Percentiles rank a stretch among this genome's conserved stretches.
These are phyloP conservation scores for Labeo catla DNA, from an alignment of 2,113 vertebrate species.

Conservation along the genomic window DNA sequence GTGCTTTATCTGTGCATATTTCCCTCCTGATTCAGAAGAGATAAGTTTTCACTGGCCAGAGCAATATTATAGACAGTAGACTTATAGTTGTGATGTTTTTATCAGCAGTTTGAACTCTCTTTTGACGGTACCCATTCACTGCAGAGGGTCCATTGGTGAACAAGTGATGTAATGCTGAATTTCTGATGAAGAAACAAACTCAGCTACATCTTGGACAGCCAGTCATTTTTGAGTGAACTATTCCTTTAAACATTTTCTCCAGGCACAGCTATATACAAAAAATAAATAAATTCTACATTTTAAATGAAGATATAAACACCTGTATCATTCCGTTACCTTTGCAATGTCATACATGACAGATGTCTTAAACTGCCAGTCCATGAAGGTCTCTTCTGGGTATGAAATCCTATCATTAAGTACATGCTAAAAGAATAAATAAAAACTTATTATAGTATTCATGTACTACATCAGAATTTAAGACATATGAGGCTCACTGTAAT, in stretches of 20 bases:
- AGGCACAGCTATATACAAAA: neutral
- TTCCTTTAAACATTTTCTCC: neutral
- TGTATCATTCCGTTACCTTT: constrained; percentile 79
- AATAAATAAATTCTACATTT: no score
- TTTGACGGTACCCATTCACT: neutral
- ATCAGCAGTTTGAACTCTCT: no score
- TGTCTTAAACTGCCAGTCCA: constrained; percentile 99
- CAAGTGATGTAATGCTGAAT: no score
- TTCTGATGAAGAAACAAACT: neutral
- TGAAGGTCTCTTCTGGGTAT: constrained; percentile 95
- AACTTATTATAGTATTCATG: neutral
- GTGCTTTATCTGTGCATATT: no score
- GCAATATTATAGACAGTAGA: neutral
- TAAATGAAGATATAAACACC: neutral
- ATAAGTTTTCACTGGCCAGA: neutral
- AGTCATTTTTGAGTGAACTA: no score
- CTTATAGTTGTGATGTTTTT: neutral
- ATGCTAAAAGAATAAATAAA: constrained; percentile 74
- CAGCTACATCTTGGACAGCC: neutral
- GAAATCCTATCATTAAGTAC: constrained; percentile 94
- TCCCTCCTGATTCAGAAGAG: neutral
- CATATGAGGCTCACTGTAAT: neutral
- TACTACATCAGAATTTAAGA: neutral
- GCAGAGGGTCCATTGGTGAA: no score
- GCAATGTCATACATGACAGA: constrained; percentile 97